Percentiles rank a stretch among this genome's conserved stretches.
Conservation (phyloP, 2,888 invertebrate genomes). For the Odontocolon sp. region DNA sequence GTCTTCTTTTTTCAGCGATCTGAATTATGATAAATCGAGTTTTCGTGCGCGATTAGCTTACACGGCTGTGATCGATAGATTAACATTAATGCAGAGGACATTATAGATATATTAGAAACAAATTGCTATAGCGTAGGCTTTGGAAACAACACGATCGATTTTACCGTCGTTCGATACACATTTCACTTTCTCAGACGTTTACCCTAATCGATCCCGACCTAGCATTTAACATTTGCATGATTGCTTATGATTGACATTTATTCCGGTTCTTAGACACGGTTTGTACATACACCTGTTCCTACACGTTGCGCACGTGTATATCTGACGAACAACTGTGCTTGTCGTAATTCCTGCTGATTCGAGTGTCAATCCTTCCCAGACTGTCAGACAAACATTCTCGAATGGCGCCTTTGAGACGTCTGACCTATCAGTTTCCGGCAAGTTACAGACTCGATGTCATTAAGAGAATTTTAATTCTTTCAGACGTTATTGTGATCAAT, state of each 20-base stretch:
- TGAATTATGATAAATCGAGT: not conserved
- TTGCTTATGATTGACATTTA: conserved; percentile 39
- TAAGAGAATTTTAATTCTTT: too few relatives aligned
- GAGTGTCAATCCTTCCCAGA: not conserved
- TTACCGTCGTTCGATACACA: conserved; percentile 8
- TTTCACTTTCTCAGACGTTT: conserved; percentile 15
- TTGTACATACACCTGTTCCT: not conserved
- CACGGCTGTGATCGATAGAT: conserved; percentile 6
- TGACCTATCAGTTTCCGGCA: too few relatives aligned
- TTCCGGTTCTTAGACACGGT: conserved; percentile 1
- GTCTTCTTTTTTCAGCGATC: not conserved
- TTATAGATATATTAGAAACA: not conserved
- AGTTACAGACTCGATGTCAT: too few relatives aligned
- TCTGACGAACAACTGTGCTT: not conserved
- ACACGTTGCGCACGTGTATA: not conserved
- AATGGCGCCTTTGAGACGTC: too few relatives aligned
- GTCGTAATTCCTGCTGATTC: not conserved
- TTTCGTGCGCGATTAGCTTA: not conserved
- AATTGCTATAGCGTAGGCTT: not conserved
- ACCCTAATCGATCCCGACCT: conserved; percentile 17
- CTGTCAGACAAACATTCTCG: too few relatives aligned
- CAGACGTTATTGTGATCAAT: too few relatives aligned
- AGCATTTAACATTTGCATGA: conserved; percentile 25
- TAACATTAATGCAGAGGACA: not conserved
- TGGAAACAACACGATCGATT: not conserved